Conservation (phyloP, 1,140 invertebrate species). For the Scaptomyza graminum region DNA sequence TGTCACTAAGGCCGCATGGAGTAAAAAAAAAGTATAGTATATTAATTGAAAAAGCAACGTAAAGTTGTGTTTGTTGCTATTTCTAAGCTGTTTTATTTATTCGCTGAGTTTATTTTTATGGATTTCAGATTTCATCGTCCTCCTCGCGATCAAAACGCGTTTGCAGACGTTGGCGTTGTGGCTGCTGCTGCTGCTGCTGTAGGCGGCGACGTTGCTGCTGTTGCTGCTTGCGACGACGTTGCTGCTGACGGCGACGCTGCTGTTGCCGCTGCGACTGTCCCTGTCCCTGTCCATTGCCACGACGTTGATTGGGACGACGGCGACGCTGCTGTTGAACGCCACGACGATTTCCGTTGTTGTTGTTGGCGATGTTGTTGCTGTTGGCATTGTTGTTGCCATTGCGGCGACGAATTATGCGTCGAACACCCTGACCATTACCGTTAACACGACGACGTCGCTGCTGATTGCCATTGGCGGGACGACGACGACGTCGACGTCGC, state of each 20-base stretch:
- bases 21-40: neutral
- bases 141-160: slow-evolving; percentile 35
- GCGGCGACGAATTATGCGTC: slow-evolving; percentile 13
- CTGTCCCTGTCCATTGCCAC: slow-evolving; percentile 31
- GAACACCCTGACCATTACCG: neutral
- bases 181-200: slow-evolving; percentile 37
- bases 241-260: slow-evolving; percentile 42
- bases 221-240: slow-evolving; percentile 44
- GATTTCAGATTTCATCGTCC: slow-evolving; percentile 21
- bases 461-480: slow-evolving; percentile 1
- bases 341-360: slow-evolving; percentile 42
- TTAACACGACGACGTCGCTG: slow-evolving; percentile 29
- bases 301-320: slow-evolving; percentile 54
- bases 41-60: neutral
- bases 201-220: slow-evolving; percentile 29
- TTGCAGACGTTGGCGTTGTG: slow-evolving; percentile 28
- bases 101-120: neutral
- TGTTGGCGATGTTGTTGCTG: too few species aligned
- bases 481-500: slow-evolving; percentile 32
- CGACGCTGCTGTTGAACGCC: slow-evolving; percentile 39
- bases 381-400: slow-evolving; percentile 15
- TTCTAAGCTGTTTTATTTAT: neutral
- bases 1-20: slow-evolving; percentile 1
- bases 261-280: slow-evolving; percentile 38
- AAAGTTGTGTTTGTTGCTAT: neutral